Base-by-base conservation (phyloP, 2,888 invertebrate species). In the Limnephilus rhombicus region DNA sequence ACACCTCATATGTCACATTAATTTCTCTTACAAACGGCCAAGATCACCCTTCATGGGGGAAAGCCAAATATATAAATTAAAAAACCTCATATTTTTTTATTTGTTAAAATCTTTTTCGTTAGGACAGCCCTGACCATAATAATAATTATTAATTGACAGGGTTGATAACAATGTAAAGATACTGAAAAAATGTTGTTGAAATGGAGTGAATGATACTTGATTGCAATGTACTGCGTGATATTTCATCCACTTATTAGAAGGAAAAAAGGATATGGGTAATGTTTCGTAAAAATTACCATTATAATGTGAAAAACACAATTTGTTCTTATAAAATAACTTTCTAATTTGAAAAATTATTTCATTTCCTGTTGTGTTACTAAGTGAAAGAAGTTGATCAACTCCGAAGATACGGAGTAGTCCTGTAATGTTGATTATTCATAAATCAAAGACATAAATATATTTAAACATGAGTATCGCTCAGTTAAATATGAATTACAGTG, bases 161-260 rank as follows among this genome's bases (percentile, higher is more conserved):
- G 83, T 83, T 34, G 37, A 31, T 83, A 83, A 31, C 83, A 83
- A 83, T 83, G 15, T 83, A 31, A 83, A 18, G 83, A 34, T 82
- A 82, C 29, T 15, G 82, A 31, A 82, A 82, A 82, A 53, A 53
- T 68, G 68, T 68, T 68, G 68, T 24, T 68, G 68, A 68, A 68
- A 68, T 68, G 24, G 24, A 68, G 24, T 68, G 68, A 68, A 68
- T 9, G 68, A 24, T 68, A 68, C 68, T 24, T 68, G 24, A 68
- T 45, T 68, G 18, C 18, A 18, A 68, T 68, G 31, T 31, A 68
- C 18, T 24, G n/a, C 7, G 68, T 68, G 68, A 68, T 68, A 68
- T 9, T 68, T 68, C 68, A 68, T 68, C 24, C 2, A 18, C 18
- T 53, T 53, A 53, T 53, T 53, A 53, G 53, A 53, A 53, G 18